phyloP scores from a whole-genome alignment of 2,888 invertebrate species.

The Ischnura elegans region DNA sequence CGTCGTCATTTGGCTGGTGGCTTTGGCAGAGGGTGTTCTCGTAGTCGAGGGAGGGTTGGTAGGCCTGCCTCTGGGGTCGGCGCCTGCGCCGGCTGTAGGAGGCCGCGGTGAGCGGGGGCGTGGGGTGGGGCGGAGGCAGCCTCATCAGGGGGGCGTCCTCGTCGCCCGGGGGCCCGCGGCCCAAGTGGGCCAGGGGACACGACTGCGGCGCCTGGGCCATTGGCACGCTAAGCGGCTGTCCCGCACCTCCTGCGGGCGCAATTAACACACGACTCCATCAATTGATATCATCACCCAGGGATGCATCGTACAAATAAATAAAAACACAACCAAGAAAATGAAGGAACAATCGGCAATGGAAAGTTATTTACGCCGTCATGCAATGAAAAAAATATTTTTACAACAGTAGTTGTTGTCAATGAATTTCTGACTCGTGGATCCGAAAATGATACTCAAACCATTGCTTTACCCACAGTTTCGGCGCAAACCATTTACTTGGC shows the following conservation, averaged over 20 bases:
- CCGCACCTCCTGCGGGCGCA: no score
- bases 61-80: constrained; percentile 3
- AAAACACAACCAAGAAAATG: not conserved
- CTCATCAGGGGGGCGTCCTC: constrained; percentile 32
- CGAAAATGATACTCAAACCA: no score
- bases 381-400: no score
- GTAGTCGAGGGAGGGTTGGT: constrained; percentile 28
- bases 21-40: constrained; percentile 39
- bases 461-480: no score
- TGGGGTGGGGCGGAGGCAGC: constrained; percentile 5
- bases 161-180: constrained; percentile 45
- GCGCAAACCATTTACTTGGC: no score
- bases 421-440: no score
- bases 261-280: not conserved
- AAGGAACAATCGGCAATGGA: no score
- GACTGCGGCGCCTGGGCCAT: constrained; percentile 60
- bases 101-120: constrained; percentile 49
- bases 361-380: no score
- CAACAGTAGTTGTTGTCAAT: no score
- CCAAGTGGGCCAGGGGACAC: constrained; percentile 53
- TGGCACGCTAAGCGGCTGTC: no score
- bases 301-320: not conserved
- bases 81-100: constrained; percentile 37
- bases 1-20: constrained; percentile 25
- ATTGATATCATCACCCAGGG: not conserved